Conservation (phyloP, 2,797 vertebrate genomes). For the Channa striata region DNA sequence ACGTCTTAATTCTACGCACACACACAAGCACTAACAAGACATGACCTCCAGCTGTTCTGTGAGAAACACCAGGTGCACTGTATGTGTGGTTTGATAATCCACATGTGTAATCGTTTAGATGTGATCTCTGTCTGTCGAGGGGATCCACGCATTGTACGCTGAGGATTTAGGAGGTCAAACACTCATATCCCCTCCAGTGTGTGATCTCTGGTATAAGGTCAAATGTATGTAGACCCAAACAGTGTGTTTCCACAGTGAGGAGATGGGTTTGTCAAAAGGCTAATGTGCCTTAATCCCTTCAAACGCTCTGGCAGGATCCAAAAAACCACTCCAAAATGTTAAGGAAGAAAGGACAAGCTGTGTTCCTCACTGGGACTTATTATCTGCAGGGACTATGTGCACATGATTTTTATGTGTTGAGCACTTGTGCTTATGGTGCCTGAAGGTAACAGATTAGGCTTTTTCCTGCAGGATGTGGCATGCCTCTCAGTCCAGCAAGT, state of each 20-base stretch:
- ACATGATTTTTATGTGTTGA: constrained; percentile 34
- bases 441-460: constrained; percentile 54
- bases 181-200: constrained; percentile 28
- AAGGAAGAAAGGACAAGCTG: constrained; percentile 23
- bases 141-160: constrained; percentile 51
- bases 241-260: constrained; percentile 58
- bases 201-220: constrained; percentile 66
- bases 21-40: background rate
- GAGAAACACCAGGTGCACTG: constrained; percentile 47
- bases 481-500: constrained; percentile 34
- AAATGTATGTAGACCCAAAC: constrained; percentile 65
- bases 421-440: constrained; percentile 35
- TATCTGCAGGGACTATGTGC: constrained; percentile 25
- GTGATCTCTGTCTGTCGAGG: constrained; percentile 50
- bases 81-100: constrained; percentile 42
- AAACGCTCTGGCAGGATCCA: constrained; percentile 54
- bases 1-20: background rate
- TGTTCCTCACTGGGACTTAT: constrained; percentile 35
- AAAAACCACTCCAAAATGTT: constrained; percentile 29
- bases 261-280: constrained; percentile 64
- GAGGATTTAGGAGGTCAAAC: constrained; percentile 61
- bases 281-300: constrained; percentile 70
- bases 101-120: constrained; percentile 26
- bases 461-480: constrained; percentile 46
- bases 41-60: background rate